Percentiles rank a stretch among this genome's conserved stretches.
Evolutionary conservation across 2,888 invertebrate genomes (phyloP).

Genomic region (Emmelina monodactyla): DNA sequence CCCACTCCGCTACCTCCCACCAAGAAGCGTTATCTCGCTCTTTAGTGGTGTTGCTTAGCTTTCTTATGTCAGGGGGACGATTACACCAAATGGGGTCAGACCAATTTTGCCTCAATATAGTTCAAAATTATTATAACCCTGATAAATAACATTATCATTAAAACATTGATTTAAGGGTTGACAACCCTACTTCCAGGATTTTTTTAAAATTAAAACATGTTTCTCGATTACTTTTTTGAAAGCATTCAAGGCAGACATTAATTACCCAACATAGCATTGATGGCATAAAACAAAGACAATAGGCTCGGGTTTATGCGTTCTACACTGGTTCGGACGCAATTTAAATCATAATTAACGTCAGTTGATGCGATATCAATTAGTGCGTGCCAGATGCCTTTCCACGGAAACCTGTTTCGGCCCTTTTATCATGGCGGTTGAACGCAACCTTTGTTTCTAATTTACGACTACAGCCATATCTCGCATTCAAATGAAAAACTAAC

Average conservation of each 20-base stretch:
- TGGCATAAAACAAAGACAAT: background rate
- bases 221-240: too few relatives aligned
- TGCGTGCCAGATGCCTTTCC: constrained; percentile 54
- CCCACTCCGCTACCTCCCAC: too few relatives aligned
- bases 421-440: constrained; percentile 31
- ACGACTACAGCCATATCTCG: constrained; percentile 9
- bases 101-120: too few relatives aligned
- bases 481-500: constrained; percentile 4
- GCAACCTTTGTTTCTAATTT: constrained; percentile 38
- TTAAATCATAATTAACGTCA: constrained; percentile 32
- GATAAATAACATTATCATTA: background rate
- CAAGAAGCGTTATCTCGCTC: too few relatives aligned
- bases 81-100: too few relatives aligned
- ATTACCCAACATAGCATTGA: background rate
- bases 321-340: background rate
- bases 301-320: background rate
- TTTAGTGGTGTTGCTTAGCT: too few relatives aligned
- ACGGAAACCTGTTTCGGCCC: constrained; percentile 51
- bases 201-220: background rate
- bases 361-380: constrained; percentile 54
- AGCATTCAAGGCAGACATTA: too few relatives aligned
- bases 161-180: too few relatives aligned
- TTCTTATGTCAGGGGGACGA: too few relatives aligned
- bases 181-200: too few relatives aligned
- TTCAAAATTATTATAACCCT: too few relatives aligned